Percentiles rank a stretch among this genome's conserved stretches.
Conservation (phyloP, 2,888 invertebrate species). For the Schrankia costaestrigalis region DNA sequence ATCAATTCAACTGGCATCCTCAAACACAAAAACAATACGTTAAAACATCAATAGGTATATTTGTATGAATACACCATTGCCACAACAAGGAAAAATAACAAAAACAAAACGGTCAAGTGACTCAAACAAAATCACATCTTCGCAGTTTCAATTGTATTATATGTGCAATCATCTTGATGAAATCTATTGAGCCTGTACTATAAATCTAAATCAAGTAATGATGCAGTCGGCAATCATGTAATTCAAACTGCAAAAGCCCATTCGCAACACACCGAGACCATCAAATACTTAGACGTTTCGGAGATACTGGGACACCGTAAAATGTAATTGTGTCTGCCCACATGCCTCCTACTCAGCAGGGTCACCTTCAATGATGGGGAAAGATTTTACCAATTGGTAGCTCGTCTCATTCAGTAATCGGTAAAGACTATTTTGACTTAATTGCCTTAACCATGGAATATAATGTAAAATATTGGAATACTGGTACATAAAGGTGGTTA, state of each 20-base stretch:
- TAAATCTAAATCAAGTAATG: slow-evolving; percentile 72
- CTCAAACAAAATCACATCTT: slow-evolving; percentile 29
- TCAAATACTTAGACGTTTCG: slow-evolving; percentile 46
- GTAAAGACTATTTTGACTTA: no score
- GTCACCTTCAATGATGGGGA: no score
- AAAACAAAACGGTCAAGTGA: slow-evolving; percentile 2
- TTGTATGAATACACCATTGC: no score
- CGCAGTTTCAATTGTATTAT: slow-evolving; percentile 38
- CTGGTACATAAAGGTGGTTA: no score
- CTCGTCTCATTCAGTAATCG: no score
- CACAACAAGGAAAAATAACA: slow-evolving; percentile 10
- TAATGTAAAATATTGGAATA: no score
- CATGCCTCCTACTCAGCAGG: no score
- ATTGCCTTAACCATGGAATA: no score
- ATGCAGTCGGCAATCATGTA: slow-evolving; percentile 67
- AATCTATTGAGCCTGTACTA: slow-evolving; percentile 52
- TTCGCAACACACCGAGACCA: slow-evolving; percentile 55
- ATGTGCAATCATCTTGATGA: slow-evolving; percentile 46
- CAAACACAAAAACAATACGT: not conserved
- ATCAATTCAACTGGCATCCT: no score
- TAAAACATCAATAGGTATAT: not conserved
- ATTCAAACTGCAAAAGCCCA: slow-evolving; percentile 66
- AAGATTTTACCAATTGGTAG: no score
- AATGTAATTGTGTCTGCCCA: no score
- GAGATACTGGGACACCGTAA: no score